Conservation (phyloP, 2,797 vertebrate species). For the Anomalospiza imberbis region DNA sequence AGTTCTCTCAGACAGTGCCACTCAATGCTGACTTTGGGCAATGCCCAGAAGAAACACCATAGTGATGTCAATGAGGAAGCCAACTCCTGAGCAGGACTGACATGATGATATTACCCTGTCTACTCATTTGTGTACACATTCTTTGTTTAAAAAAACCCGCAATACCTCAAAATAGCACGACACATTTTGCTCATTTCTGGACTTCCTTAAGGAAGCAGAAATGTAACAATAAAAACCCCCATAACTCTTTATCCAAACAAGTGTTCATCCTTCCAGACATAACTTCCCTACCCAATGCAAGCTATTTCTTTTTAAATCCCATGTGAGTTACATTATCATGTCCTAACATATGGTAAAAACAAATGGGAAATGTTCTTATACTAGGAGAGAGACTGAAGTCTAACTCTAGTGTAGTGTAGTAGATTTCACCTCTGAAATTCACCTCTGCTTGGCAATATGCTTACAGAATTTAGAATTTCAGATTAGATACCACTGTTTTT, state of each 20-base stretch:
- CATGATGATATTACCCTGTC: accelerated
- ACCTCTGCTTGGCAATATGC: constrained; percentile 30
- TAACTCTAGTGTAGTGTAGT: background rate
- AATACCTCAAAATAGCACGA: background rate
- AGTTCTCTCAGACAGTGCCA: background rate
- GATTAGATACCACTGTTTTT: constrained; percentile 22
- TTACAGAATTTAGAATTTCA: constrained; percentile 41
- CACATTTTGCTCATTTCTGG: background rate
- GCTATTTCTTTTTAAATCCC: background rate
- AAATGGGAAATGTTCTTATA: constrained; percentile 7
- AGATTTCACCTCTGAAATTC: constrained; percentile 12
- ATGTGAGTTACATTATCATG: background rate
- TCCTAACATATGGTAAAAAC: constrained; percentile 21
- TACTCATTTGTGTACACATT: background rate
- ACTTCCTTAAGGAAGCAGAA: background rate
- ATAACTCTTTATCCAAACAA: background rate
- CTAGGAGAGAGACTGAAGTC: constrained; percentile 25
- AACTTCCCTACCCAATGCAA: background rate
- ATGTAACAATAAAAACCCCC: background rate
- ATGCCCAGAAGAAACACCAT: background rate
- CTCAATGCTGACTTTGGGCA: background rate
- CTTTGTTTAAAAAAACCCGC: background rate
- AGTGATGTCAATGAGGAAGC: background rate
- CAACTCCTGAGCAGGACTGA: background rate
- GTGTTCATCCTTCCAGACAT: background rate